Conservation (phyloP, 2,113 vertebrate species). For the Scatophagus argus region DNA sequence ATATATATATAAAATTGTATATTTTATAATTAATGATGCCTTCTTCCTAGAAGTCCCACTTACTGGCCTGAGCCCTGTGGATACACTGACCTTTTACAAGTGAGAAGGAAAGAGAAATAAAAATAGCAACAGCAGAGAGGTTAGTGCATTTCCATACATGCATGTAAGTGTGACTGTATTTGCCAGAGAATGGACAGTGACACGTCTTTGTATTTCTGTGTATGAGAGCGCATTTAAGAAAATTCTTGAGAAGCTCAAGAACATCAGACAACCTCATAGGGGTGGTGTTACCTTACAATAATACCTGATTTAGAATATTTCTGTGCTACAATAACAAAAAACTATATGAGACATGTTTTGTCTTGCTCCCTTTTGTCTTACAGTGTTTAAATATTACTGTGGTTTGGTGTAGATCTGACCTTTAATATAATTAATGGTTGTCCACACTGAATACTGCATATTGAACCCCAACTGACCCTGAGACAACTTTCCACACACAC, state of each 20-base stretch:
- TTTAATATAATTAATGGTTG: not conserved
- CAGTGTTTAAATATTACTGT: not conserved
- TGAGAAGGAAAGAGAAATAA: constrained; percentile 11
- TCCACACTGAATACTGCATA: too few relatives aligned
- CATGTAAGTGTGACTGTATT: not conserved
- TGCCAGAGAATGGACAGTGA: not conserved
- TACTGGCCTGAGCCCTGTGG: constrained; percentile 14
- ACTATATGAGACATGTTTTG: not conserved
- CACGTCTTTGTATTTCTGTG: not conserved
- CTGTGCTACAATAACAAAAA: not conserved
- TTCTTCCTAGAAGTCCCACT: constrained; percentile 29
- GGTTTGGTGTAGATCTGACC: not conserved
- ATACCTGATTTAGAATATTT: not conserved
- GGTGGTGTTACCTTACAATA: not conserved
- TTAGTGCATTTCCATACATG: not conserved
- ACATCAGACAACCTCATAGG: not conserved
- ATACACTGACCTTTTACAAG: constrained; percentile 37
- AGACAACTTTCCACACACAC: too few relatives aligned
- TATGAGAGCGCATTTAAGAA: not conserved
- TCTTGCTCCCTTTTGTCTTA: not conserved
- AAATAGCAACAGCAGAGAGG: not conserved
- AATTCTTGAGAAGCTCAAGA: not conserved
- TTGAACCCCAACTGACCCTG: too few relatives aligned
- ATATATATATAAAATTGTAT: not conserved
- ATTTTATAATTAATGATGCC: constrained; percentile 53